Conservation (phyloP, 2,113 vertebrate genomes). For the Astur gentilis region DNA sequence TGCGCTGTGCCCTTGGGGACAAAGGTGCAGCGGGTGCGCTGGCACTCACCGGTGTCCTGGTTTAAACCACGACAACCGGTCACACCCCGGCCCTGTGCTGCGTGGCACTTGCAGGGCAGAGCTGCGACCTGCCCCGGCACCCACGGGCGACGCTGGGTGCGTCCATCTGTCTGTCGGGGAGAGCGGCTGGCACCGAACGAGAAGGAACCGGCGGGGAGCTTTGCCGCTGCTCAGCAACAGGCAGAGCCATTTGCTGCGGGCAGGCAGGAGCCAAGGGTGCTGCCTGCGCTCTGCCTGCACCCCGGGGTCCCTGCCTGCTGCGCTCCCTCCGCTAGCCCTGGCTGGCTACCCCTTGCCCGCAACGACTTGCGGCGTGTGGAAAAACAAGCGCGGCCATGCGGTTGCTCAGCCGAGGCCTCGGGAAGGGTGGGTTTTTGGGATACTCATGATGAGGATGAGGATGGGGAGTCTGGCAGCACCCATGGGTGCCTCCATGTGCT, state of each 20-base stretch:
- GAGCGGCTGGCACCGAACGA: not conserved
- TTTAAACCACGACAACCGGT: no score
- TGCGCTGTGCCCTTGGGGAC: not conserved
- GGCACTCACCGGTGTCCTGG: not conserved
- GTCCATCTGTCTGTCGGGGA: rapidly evolving
- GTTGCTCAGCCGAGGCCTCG: not conserved
- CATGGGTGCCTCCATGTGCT: not conserved
- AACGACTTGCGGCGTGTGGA: rapidly evolving
- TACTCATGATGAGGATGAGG: rapidly evolving
- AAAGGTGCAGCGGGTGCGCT: not conserved
- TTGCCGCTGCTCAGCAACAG: not conserved
- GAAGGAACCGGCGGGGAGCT: not conserved
- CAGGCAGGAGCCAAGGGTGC: not conserved
- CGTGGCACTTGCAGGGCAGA: not conserved
- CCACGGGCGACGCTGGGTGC: not conserved
- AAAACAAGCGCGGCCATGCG: rapidly evolving
- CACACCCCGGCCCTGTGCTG: not conserved
- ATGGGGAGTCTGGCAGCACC: not conserved
- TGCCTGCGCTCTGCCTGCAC: not conserved
- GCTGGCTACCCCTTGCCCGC: rapidly evolving
- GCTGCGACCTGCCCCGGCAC: not conserved
- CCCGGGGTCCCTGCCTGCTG: not conserved
- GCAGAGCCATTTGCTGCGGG: not conserved
- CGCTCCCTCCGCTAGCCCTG: rapidly evolving
- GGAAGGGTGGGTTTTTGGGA: not conserved